phyloP scores from a whole-genome alignment of 2,113 vertebrate genomes.

The Phrynosoma blainvillii region DNA sequence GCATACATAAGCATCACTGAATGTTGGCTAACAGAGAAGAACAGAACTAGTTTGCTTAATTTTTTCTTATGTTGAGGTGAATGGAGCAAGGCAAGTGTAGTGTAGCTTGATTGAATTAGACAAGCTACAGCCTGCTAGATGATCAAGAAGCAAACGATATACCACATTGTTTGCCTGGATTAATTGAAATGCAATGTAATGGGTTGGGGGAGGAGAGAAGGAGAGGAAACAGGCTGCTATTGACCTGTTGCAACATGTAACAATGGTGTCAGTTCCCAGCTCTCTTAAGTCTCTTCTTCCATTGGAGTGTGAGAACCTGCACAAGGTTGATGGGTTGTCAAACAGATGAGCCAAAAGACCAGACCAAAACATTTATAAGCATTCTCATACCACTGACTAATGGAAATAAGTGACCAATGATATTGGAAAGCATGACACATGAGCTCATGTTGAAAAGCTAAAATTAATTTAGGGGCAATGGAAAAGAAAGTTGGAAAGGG shows the following conservation, averaged over 20 bases:
- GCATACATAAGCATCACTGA: neutral
- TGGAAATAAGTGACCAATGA: constrained; percentile 7
- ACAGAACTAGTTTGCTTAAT: neutral
- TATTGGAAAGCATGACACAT: neutral
- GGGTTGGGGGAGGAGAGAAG: constrained; percentile 14
- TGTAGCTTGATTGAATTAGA: constrained; percentile 59
- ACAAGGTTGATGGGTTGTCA: neutral
- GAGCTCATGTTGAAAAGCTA: neutral
- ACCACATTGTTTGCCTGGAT: constrained; percentile 30
- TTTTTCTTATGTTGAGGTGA: constrained; percentile 33
- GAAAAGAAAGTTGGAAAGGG: neutral
- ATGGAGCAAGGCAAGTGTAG: constrained; percentile 50
- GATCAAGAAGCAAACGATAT: constrained; percentile 68
- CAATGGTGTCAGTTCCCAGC: neutral
- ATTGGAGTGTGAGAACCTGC: constrained; percentile 4
- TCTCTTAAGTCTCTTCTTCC: constrained; percentile 30
- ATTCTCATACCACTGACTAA: neutral
- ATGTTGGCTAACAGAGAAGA: constrained; percentile 2
- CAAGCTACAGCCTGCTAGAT: constrained; percentile 74
- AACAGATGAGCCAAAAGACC: neutral
- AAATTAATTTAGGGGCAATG: neutral
- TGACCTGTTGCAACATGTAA: constrained; percentile 76
- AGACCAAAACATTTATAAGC: neutral
- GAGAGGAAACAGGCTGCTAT: constrained; percentile 40
- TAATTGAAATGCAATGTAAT: constrained; percentile 65